Evolutionary conservation across 2,113 vertebrate species (phyloP).

Genomic region (Girardinichthys multiradiatus): DNA sequence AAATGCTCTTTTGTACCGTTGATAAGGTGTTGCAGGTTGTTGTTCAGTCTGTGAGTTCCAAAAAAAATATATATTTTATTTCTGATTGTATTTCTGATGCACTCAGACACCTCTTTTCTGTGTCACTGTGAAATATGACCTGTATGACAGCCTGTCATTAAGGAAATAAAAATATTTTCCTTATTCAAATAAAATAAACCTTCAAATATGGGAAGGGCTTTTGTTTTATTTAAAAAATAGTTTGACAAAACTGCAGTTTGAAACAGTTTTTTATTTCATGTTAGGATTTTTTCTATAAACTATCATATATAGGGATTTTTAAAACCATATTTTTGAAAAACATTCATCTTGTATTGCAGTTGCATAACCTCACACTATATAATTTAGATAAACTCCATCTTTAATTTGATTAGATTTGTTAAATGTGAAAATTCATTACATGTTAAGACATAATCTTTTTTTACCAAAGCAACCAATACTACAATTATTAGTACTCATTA

Average conservation of each 20-base stretch:
- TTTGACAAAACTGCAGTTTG: no score
- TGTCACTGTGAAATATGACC: background rate
- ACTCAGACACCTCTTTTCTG: background rate
- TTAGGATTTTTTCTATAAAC: background rate
- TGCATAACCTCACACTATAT: background rate
- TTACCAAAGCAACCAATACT: no score
- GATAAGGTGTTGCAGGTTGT: background rate
- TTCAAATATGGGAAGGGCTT: background rate
- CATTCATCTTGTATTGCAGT: background rate
- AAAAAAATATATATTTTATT: background rate
- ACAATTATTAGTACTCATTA: no score
- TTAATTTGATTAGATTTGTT: background rate
- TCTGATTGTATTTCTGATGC: background rate
- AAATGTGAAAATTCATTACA: background rate
- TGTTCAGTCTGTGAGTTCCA: background rate
- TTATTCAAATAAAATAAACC: background rate
- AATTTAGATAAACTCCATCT: background rate
- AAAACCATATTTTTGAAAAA: background rate
- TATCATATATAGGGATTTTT: background rate
- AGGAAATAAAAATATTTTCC: background rate
- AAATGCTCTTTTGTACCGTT: background rate
- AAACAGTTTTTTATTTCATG: background rate
- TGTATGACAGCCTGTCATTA: background rate
- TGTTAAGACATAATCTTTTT: no score
- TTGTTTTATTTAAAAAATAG: no score